Base-by-base conservation (phyloP, 2,797 vertebrate genomes). In the Micromesistius poutassou region DNA sequence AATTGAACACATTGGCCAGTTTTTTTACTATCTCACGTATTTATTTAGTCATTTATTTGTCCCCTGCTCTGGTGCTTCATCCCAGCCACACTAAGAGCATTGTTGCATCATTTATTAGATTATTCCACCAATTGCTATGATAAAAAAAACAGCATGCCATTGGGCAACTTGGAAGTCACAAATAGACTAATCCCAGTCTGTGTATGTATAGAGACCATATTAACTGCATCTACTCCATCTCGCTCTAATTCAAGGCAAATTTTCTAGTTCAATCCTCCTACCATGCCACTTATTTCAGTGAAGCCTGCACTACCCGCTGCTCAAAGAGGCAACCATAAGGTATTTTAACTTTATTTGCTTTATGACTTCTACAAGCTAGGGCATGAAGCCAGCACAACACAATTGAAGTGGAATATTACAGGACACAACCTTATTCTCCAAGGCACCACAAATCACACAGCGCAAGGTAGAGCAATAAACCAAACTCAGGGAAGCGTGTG, bases 311-410 rank as follows among this genome's bases (percentile, higher is more conserved):
- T 46, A 82, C 14, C 76, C 75, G 72, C 55, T 36, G 78, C 74
- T 81, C 68, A 66, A 74, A 62, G 46, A 80, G 9, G 55, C 71
- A 42, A 71, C 62, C 81, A 25, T 62, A 78, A 73, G 4, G 2
- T 77, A 35, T 72, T 40, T 72, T 28, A 78, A 75, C 31, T 72
- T 79, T 36, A 28, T 68, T 75, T 81, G 25, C 62, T 28, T 68
- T 25, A 62, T 9, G 25, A 25, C 55, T n/a, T 28, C 25, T 68
- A 4, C 25, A 77, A 74, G 72, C 74, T 72, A 68, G 62, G 76
- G 66, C 74, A 36, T 1, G 33, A 75, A 72, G 22, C 72, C 42
- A 74, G 66, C 70, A 42, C 74, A 40, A 75, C 38, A 66, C 30
- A 79, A 72, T n/a, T 25, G 55, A 70, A 42, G 72, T 62, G 4